Evolutionary conservation across 2,888 invertebrate genomes (phyloP), one percentile per base, ranked within the genome.

Genomic region (Silvanus unidentatus): DNA sequence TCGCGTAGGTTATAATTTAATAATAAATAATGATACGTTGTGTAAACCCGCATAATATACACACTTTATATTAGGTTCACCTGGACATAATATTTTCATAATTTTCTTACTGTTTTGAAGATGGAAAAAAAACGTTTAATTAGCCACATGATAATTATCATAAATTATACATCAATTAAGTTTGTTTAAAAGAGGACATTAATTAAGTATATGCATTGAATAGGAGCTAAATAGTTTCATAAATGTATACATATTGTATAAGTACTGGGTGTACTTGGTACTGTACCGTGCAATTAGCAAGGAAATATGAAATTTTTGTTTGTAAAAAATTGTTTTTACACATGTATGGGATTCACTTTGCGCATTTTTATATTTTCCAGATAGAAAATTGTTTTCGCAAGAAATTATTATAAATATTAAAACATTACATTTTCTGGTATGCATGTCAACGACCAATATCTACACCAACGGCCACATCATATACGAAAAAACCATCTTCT

Each of bases 1-100:
- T 52, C 45, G 52, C 53, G 46, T 52, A 49, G 50, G 50, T 43
- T 54, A 58, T 54, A 56, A 54, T 58, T 58, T 58, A 58, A 58
- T 58, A 58, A 58, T 52, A 47, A 55, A 45, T 57, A 59, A 58
- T 61, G 53, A 58, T 51, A 58, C 53, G 53, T 56, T 51, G 42
- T 39, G 44, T 45, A 48, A 52, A 54, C 61, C 63, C 63, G 63
- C 63, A 64, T 60, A 59, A 59, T 11, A 16, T 37, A 15, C 4
- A 60, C 57, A 59, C 59, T 55, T 55, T 55, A 44, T 48, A 46
- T 11, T n/a, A 13, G 42, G 47, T 54, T 55, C 61, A 62, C 61
- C 61, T 61, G 62, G 60, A 56, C 53, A 48, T 22, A 5, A 22
- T 22, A 37, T 53, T 56, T 54, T 59, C 50, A 53, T 53, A 43